phyloP scores from a whole-genome alignment of 2,113 vertebrate species.

The Dissostichus mawsoni region DNA sequence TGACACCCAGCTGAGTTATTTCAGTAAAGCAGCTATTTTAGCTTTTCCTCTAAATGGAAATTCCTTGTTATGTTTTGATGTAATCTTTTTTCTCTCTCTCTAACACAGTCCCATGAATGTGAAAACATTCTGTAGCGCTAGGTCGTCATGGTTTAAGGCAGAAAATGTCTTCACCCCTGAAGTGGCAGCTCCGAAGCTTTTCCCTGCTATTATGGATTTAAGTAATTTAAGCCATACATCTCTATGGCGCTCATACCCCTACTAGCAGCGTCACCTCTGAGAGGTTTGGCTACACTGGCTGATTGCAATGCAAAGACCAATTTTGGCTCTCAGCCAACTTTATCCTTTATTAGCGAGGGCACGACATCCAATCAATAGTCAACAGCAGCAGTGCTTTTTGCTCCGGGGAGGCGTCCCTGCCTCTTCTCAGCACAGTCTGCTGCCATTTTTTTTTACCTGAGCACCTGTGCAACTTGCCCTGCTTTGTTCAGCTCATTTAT shows the following conservation, averaged over 20 bases:
- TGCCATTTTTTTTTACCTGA: conserved; percentile 38
- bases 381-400: conserved; percentile 45
- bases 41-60: conserved; percentile 79
- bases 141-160: conserved; percentile 37
- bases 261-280: conserved; percentile 55
- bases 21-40: conserved; percentile 69
- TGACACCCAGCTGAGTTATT: conserved; percentile 71
- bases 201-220: conserved; percentile 66
- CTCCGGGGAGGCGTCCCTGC: conserved; percentile 24
- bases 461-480: conserved; percentile 37
- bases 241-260: conserved; percentile 30
- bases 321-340: conserved; percentile 61
- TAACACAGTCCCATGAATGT: conserved; percentile 25
- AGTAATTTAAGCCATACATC: conserved; percentile 65
- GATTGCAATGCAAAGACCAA: conserved; percentile 67
- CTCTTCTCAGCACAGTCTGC: conserved; percentile 18
- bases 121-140: conserved; percentile 37
- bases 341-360: conserved; percentile 68
- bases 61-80: conserved; percentile 75
- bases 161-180: conserved; percentile 48
- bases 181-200: conserved; percentile 60
- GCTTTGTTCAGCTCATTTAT: conserved; percentile 50
- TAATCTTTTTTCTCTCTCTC: conserved; percentile 40
- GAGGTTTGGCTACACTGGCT: conserved; percentile 50
- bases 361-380: conserved; percentile 63